Percentiles rank a stretch among this genome's conserved stretches.
Evolutionary conservation across 1,140 invertebrate species (phyloP).

Genomic region (Philopotamus ludificatus): DNA sequence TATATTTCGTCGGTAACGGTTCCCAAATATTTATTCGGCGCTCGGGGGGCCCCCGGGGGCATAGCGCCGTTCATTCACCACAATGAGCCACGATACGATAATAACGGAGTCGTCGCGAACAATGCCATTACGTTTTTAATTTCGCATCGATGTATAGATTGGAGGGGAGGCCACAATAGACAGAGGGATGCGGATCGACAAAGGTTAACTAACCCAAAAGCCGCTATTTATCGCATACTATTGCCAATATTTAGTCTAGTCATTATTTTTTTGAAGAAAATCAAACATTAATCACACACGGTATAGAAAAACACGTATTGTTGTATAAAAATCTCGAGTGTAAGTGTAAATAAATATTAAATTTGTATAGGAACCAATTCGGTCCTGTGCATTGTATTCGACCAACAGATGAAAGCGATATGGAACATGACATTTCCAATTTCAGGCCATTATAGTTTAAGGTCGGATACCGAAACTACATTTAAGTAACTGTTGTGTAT

Average conservation of each 20-base stretch:
- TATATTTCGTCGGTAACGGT: not conserved
- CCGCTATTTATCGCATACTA: too few relatives aligned
- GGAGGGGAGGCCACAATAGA: not conserved
- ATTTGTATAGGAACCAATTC: too few relatives aligned
- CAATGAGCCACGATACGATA: not conserved
- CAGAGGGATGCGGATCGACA: not conserved
- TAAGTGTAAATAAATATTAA: too few relatives aligned
- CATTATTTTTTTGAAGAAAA: too few relatives aligned
- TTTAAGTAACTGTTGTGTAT: conserved; percentile 9
- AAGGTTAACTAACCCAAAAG: not conserved
- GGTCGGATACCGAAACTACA: conserved; percentile 22
- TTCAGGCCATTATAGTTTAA: conserved; percentile 20
- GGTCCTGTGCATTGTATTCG: not conserved
- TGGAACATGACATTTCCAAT: conserved; percentile 25
- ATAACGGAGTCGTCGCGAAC: not conserved
- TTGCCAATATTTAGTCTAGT: too few relatives aligned
- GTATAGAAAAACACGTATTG: too few relatives aligned
- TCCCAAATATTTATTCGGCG: not conserved
- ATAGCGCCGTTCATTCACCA: not conserved
- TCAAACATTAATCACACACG: too few relatives aligned
- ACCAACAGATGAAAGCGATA: conserved; percentile 12
- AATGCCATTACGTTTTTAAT: not conserved
- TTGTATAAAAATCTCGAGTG: too few relatives aligned
- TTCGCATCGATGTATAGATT: not conserved
- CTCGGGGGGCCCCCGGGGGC: too few relatives aligned